Evolutionary conservation across 1,140 invertebrate species (phyloP).

Genomic region (Lordiphosa stackelbergi): DNA sequence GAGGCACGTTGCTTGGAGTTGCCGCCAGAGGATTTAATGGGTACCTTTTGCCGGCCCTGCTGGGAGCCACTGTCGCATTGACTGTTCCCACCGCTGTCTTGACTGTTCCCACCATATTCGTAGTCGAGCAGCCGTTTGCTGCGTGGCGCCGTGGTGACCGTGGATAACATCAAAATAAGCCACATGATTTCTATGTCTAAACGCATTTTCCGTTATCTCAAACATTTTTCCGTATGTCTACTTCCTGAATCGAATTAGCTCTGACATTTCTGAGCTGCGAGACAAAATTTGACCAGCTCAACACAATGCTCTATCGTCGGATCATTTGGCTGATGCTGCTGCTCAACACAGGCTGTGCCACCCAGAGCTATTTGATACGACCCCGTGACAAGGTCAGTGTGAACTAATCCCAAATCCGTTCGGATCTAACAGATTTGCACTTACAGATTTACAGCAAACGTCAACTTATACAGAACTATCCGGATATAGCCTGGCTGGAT

Average conservation of each 20-base stretch:
- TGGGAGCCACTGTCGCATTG: not conserved
- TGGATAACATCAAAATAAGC: slow-evolving; percentile 28
- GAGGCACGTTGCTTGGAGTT: slow-evolving; percentile 27
- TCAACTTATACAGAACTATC: slow-evolving; percentile 12
- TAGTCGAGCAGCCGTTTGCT: slow-evolving; percentile 1
- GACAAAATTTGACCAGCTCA: slow-evolving; percentile 9
- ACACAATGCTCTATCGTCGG: slow-evolving; percentile 30
- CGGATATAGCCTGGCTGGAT: slow-evolving; percentile 4
- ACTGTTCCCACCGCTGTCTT: not conserved
- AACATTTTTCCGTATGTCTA: slow-evolving; percentile 30
- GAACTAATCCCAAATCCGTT: not conserved
- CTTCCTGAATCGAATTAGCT: not conserved
- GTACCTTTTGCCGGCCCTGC: not conserved
- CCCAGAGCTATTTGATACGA: slow-evolving; percentile 18
- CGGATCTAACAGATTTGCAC: too few species aligned
- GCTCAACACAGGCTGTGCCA: slow-evolving; percentile 18
- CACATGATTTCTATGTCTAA: slow-evolving; percentile 38
- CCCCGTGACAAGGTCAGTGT: slow-evolving; percentile 24
- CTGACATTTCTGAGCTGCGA: slow-evolving; percentile 11
- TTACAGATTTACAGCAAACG: slow-evolving; percentile 31
- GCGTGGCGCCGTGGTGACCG: slow-evolving; percentile 1
- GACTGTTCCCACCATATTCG: not conserved
- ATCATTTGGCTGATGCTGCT: slow-evolving; percentile 30
- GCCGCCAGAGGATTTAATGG: too few species aligned
- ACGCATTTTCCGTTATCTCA: slow-evolving; percentile 42